Conservation (phyloP, 1,140 invertebrate species). For the Neotoxoptera formosana region DNA sequence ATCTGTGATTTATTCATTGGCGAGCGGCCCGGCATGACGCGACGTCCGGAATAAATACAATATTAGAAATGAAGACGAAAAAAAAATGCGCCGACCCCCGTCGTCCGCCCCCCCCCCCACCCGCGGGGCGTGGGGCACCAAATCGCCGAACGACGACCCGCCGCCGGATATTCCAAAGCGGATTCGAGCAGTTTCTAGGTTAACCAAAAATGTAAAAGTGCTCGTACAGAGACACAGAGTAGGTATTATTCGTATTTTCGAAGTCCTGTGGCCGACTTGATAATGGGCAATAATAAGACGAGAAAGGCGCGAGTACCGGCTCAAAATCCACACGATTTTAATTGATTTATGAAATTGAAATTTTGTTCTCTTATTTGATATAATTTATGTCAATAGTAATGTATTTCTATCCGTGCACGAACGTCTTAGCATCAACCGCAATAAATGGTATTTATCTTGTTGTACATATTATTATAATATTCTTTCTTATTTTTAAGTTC, state of each 20-base stretch:
- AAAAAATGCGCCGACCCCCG: no score
- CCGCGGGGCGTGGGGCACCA: no score
- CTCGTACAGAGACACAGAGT: no score
- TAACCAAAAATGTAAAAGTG: no score
- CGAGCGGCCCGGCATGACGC: not conserved
- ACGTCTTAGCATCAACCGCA: no score
- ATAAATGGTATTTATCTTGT: no score
- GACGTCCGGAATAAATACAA: not conserved
- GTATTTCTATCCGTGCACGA: not conserved
- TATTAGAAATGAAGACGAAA: not conserved
- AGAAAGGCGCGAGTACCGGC: not conserved
- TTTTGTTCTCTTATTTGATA: not conserved
- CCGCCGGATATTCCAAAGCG: not conserved
- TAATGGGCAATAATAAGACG: not conserved
- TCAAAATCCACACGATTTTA: no score
- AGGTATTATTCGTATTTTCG: not conserved
- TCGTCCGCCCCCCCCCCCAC: no score
- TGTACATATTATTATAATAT: no score
- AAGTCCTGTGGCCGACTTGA: not conserved
- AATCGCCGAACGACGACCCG: not conserved
- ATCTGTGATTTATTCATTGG: constrained; percentile 23
- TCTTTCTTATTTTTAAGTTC: no score
- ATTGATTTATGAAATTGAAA: not conserved
- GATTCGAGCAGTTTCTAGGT: not conserved
- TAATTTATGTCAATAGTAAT: not conserved